A percentile compares a stretch with the other conserved stretches of the same genome.
Evolutionary conservation across 2,888 invertebrate species (phyloP).

Genomic region (Agrotis clavis): DNA sequence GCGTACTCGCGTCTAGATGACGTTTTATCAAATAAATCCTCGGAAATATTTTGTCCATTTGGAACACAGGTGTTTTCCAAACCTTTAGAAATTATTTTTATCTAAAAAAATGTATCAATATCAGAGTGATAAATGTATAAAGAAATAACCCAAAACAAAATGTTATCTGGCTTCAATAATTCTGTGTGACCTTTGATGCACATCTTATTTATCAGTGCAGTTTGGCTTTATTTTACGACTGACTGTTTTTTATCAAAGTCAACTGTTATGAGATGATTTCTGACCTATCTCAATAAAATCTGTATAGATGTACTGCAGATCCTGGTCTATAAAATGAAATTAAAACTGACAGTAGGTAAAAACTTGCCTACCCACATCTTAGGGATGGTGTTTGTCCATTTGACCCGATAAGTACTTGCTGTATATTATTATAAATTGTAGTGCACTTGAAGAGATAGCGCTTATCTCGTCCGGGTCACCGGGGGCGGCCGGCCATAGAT

Average conservation of each 20-base stretch:
- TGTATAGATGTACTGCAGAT: neutral
- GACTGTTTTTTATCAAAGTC: neutral
- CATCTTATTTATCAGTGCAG: neutral
- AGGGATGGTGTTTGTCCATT: conserved; percentile 57
- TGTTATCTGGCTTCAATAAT: neutral
- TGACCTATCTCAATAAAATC: neutral
- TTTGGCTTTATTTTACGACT: neutral
- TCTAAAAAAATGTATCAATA: neutral
- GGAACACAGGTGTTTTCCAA: neutral
- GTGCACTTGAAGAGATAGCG: conserved; percentile 76
- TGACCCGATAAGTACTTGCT: conserved; percentile 47
- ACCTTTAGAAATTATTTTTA: neutral
- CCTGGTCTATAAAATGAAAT: too few species aligned
- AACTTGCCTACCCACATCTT: conserved; percentile 14
- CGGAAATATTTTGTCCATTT: too few species aligned
- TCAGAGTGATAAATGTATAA: too few species aligned
- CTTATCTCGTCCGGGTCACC: conserved; percentile 78
- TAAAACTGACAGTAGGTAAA: too few species aligned
- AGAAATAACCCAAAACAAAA: neutral
- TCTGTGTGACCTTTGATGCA: neutral
- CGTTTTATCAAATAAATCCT: too few species aligned
- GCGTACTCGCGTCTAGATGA: too few species aligned
- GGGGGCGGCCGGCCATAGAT: conserved; percentile 66
- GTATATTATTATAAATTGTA: conserved; percentile 68
- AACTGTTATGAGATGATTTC: neutral